Evolutionary conservation across 2,888 invertebrate species (phyloP), one percentile per base, ranked within the genome.

Genomic region (Mesoligia furuncula): DNA sequence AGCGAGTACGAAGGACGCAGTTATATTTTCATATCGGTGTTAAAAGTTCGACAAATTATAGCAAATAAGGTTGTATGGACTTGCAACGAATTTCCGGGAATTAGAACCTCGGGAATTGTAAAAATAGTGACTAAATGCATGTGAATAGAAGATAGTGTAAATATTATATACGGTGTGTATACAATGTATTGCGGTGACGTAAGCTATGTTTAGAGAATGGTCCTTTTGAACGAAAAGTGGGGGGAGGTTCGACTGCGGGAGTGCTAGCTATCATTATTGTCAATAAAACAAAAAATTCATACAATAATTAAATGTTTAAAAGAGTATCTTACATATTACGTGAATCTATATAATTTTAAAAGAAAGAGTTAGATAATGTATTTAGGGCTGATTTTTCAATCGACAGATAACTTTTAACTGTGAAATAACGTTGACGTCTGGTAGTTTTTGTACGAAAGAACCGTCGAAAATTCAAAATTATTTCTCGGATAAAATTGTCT

Each of bases 21-120:
- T 70, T 83, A 86, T 84, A 86, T 84, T 84, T 84, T 84, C 84
- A 83, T 84, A 84, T 84, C 39, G 79, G 65, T 84, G 79, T 84
- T 84, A 57, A 62, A 81, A 75, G n/a, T 36, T 75, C 70, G 86
- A 68, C 51, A 82, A 61, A 74, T 6, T 65, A 15, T 85, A 85
- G 85, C 0, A 48, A 70, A 70, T 85, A 86, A 75, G 83, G 61
- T 83, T 81, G 74, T 78, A 77, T 78, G 66, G 39, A 66, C 20
- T 61, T 73, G 75, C 61, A 73, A 83, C 64, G 70, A 70, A 71
- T 77, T 82, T 42, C 45, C 15, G 54, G 65, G 15, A 57, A 17
- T 17, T 20, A 45, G n/a, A 31, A 27, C 2, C 24, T 31, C 61
- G 51, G 67, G 54, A n/a, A 74, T 77, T 67, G 72, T 73, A 54